Base-by-base conservation (phyloP, 2,888 invertebrate genomes). In the Marasmarcha lunaedactyla region DNA sequence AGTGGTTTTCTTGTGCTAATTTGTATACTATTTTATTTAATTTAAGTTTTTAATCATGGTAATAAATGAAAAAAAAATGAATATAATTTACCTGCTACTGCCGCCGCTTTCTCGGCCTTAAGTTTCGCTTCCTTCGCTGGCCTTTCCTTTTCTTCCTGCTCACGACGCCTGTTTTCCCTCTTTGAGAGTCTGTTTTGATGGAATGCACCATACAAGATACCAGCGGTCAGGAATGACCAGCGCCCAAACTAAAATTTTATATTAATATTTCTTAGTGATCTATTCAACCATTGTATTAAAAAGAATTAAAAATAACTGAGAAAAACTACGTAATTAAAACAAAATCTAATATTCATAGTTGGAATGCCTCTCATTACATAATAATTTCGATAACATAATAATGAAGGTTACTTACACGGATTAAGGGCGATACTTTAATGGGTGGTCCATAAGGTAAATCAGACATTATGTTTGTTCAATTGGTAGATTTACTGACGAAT, bases 401-500 rank as follows among this genome's bases (percentile, higher is more conserved):
- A 34, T 41, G 14, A 37, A n/a, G 42, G 42, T 49, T 54, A 66
- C 55, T 79, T 86, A 91, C 92, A 86, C 90, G 90, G 63, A 94
- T 94, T 41, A 93, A 72, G 38, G 94, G 93, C 38, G 93, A 92
- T 49, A 94, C 92, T 61, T 89, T 86, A 47, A 93, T 88, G 52
- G 94, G 92, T 56, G 91, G 85, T 66, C 86, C 86, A 52, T 52
- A 83, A 10, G 81, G 81, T 50, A 83, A 74, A 30, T 64, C 65
- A 50, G 81, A 71, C 81, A 83, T 83, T 55, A 45, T 76, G 40
- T 35, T 51, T 47, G n/a, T n/a, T n/a, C n/a, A n/a, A n/a, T n/a
- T n/a, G n/a, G n/a, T n/a, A n/a, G n/a, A n/a, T n/a, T n/a, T n/a
- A n/a, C n/a, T n/a, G n/a, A n/a, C n/a, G n/a, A n/a, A n/a, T n/a